phyloP scores from a whole-genome alignment of 2,797 vertebrate species.

The Lutjanus argentimaculatus region DNA sequence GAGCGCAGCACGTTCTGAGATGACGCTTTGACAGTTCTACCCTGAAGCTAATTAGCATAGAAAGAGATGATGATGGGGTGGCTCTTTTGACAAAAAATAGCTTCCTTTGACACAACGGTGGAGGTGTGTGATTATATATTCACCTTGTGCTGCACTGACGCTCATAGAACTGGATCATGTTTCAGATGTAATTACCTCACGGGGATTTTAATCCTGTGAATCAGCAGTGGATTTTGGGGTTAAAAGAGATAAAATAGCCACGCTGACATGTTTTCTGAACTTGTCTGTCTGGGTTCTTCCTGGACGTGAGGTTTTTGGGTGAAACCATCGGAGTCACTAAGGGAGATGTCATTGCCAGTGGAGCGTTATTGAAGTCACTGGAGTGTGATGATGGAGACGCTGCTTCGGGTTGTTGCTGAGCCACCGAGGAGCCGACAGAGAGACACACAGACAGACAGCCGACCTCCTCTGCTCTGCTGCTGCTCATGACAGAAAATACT shows the following conservation, averaged over 20 bases:
- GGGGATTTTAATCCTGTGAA: neutral
- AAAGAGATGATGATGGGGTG: constrained; percentile 16
- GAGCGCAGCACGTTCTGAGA: constrained; percentile 37
- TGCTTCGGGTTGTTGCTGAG: constrained; percentile 50
- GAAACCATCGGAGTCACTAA: constrained; percentile 35
- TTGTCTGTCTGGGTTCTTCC: constrained; percentile 23
- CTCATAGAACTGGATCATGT: constrained; percentile 10
- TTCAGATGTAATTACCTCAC: constrained; percentile 19
- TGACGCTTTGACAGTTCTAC: constrained; percentile 46
- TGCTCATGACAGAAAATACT: constrained; percentile 10
- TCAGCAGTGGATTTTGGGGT: constrained; percentile 2
- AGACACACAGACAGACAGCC: constrained; percentile 14
- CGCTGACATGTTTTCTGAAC: neutral
- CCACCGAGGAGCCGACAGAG: constrained; percentile 50
- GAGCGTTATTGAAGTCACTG: constrained; percentile 55
- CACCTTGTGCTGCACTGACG: constrained; percentile 9
- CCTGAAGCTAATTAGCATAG: constrained; percentile 47
- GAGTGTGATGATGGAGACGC: constrained; percentile 62
- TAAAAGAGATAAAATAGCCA: neutral
- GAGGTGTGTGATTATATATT: constrained; percentile 24
- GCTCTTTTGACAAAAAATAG: constrained; percentile 39
- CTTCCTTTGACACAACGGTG: constrained; percentile 18
- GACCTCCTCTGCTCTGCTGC: constrained; percentile 27
- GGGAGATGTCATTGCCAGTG: constrained; percentile 38
- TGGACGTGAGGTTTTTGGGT: constrained; percentile 34